A percentile compares a stretch with the other conserved stretches of the same genome.
phyloP scores from a whole-genome alignment of 2,888 invertebrate genomes.

The Aplocera efformata region DNA sequence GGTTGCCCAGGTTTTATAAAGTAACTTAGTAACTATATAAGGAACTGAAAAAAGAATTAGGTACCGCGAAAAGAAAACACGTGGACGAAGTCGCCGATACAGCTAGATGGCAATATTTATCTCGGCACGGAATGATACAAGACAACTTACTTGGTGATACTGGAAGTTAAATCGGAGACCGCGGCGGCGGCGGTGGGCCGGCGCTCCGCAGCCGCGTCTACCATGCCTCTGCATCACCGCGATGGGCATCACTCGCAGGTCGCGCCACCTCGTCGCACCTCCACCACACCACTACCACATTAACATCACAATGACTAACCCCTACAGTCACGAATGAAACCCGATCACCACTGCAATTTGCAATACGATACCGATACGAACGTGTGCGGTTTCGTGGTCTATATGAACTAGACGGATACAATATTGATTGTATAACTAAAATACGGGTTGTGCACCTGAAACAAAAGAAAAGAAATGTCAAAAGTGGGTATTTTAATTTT shows the following conservation, averaged over 20 bases:
- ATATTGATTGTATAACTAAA: conserved; percentile 2
- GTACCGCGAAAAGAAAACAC: too few species aligned
- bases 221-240: conserved; percentile 79
- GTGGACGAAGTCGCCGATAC: too few species aligned
- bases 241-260: conserved; percentile 70
- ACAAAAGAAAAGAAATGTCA: conserved; percentile 23
- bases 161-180: conserved; percentile 61
- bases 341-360: conserved; percentile 43
- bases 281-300: conserved; percentile 53
- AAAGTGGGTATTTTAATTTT: not conserved
- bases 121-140: too few species aligned
- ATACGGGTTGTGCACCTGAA: conserved; percentile 23
- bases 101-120: too few species aligned
- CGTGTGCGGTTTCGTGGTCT: conserved; percentile 27
- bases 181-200: conserved; percentile 70
- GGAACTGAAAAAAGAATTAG: too few species aligned
- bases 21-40: too few species aligned
- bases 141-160: conserved; percentile 68
- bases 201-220: conserved; percentile 79
- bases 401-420: conserved; percentile 7
- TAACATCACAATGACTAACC: conserved; percentile 49
- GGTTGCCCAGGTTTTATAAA: too few species aligned
- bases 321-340: conserved; percentile 43
- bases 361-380: conserved; percentile 31
- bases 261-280: conserved; percentile 48